Base-by-base conservation (phyloP, 2,888 invertebrate genomes). In the Troides oblongomaculatus region DNA sequence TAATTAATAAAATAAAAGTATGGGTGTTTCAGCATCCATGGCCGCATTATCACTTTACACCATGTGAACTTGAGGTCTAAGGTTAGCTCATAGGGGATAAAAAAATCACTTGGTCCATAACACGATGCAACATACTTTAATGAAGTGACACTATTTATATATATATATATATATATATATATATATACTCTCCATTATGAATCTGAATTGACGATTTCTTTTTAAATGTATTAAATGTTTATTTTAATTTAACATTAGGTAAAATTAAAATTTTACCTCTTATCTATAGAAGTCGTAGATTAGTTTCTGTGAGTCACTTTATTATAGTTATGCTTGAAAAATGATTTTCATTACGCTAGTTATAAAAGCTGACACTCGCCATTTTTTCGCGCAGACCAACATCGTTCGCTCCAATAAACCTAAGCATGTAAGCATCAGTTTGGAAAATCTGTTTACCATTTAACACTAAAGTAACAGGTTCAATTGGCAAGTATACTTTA, bases 401-500 rank as follows among this genome's bases (percentile, higher is more conserved):
- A 64, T 70, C 64, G 60, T 66, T 61, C 70, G 70, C 70, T 63
- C 64, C 64, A 70, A 70, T 70, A 70, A 70, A 70, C 70, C 66
- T 67, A 70, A 70, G 70, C 66, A 70, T 70, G 70, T 70, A 70
- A 70, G 70, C 63, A 70, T 21, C 66, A 66, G 70, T 67, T 70
- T 64, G 70, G 70, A 70, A 70, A 63, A 25, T 53, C 63, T 64
- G 67, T 60, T 67, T 70, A 67, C 67, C 56, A 70, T 70, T 67
- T 67, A 59, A 61, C 43, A 53, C 53, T 66, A 66, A 66, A 67
- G 71, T 65, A 65, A 46, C 60, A 30, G 36, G 60, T 62, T 59
- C 43, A 63, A 71, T 71, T 62, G 72, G 64, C 64, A 65, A 69
- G 69, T 69, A 69, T 66, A 69, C 56, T 61, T 59, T 62, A 59